phyloP scores from a whole-genome alignment of 2,888 invertebrate genomes.

The Drosophila demipolita region DNA sequence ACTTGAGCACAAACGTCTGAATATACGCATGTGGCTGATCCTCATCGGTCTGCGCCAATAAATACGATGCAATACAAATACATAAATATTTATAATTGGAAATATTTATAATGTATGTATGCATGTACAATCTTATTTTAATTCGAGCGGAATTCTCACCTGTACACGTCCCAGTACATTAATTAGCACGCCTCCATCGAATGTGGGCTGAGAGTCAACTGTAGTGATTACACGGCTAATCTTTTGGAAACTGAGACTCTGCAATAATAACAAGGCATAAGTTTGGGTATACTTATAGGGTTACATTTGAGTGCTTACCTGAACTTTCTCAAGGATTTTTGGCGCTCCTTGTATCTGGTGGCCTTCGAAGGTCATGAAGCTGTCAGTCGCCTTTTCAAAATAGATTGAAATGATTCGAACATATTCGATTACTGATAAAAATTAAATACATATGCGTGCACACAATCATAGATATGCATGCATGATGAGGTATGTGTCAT shows the following conservation, averaged over 20 bases:
- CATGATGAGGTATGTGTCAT: slow-evolving; percentile 52
- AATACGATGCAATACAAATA: slow-evolving; percentile 21
- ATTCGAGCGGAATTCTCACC: slow-evolving; percentile 86
- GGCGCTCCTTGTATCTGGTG: slow-evolving; percentile 95
- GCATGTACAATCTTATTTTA: not conserved
- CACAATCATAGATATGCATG: slow-evolving; percentile 21
- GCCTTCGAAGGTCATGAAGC: slow-evolving; percentile 98
- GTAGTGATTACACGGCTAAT: slow-evolving; percentile 96
- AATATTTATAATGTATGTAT: not conserved
- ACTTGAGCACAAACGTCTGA: slow-evolving; percentile 97
- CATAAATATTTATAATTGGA: slow-evolving; percentile 11
- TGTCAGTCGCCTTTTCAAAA: slow-evolving; percentile 91
- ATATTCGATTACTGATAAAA: slow-evolving; percentile 20
- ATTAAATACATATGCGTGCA: slow-evolving; percentile 7
- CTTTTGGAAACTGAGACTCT: slow-evolving; percentile 96
- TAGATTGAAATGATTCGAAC: slow-evolving; percentile 3
- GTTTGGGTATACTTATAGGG: not conserved
- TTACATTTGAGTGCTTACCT: slow-evolving; percentile 87
- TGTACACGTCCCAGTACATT: slow-evolving; percentile 98
- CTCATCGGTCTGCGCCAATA: slow-evolving; percentile 92
- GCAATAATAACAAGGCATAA: slow-evolving; percentile 82
- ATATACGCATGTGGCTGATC: slow-evolving; percentile 97
- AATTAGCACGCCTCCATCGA: slow-evolving; percentile 98
- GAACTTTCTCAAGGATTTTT: slow-evolving; percentile 98
- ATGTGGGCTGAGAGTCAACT: slow-evolving; percentile 98